Evolutionary conservation across 2,797 vertebrate genomes (phyloP).

Genomic region (Kryptopterus vitreolus): DNA sequence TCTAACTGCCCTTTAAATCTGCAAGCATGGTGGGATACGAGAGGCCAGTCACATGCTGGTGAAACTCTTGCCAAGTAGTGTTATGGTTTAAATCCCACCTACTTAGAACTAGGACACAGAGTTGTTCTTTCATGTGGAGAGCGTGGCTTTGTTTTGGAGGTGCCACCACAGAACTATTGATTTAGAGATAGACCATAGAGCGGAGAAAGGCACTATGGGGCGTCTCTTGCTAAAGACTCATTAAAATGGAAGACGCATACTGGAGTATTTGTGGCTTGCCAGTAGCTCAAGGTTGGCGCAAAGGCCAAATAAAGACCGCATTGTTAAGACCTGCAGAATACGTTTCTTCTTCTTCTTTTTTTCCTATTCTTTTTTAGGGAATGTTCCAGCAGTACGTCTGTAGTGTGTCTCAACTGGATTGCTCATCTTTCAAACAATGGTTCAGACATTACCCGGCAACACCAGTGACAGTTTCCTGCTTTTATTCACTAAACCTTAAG

Average conservation of each 20-base stretch:
- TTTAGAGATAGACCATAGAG: conserved; percentile 37
- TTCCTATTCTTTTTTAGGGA: conserved; percentile 19
- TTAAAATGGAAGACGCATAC: conserved; percentile 52
- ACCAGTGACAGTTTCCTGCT: conserved; percentile 28
- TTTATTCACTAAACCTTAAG: conserved; percentile 17
- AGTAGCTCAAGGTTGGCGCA: conserved; percentile 37
- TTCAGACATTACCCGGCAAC: conserved; percentile 25
- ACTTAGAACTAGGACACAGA: conserved; percentile 50
- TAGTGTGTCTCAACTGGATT: conserved; percentile 8
- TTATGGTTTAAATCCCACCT: conserved; percentile 46
- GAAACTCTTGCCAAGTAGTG: conserved; percentile 42
- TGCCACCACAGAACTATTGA: conserved; percentile 48
- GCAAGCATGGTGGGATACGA: conserved; percentile 39
- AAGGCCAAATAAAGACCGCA: conserved; percentile 48
- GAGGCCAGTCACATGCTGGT: conserved; percentile 47
- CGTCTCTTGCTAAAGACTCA: conserved; percentile 42
- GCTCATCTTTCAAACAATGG: conserved; percentile 15
- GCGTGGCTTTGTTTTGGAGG: conserved; percentile 49
- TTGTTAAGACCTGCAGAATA: conserved; percentile 43
- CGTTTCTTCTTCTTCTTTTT: too few species aligned
- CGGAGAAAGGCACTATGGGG: conserved; percentile 41
- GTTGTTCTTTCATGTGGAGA: conserved; percentile 52
- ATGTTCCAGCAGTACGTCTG: conserved; percentile 10
- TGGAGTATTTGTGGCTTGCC: conserved; percentile 37
- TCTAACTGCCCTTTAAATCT: conserved; percentile 40